Evolutionary conservation across 1,140 invertebrate genomes (phyloP).

Genomic region (Scaptodrosophila lebanonensis): DNA sequence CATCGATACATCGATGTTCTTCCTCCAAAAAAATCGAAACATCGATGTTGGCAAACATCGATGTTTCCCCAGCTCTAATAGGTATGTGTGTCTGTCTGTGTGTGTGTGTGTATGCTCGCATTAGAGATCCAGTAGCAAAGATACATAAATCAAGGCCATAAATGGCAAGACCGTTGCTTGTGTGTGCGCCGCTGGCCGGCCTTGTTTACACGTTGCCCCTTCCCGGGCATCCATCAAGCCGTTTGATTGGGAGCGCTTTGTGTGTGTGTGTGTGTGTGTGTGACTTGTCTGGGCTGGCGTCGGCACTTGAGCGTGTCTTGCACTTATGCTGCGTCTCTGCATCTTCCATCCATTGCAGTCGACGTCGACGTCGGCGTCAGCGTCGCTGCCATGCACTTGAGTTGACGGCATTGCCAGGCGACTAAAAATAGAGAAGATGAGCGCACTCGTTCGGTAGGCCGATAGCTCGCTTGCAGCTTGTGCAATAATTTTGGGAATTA

Average conservation of each 20-base stretch:
- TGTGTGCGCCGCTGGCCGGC: conserved; percentile 29
- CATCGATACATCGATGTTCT: too few relatives aligned
- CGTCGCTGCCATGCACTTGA: background rate
- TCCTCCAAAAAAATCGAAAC: too few relatives aligned
- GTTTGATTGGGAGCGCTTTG: conserved; percentile 58
- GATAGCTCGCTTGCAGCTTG: conserved; percentile 11
- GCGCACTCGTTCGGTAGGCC: too few relatives aligned
- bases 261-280: conserved; percentile 5
- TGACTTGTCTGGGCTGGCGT: conserved; percentile 2
- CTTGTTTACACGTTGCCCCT: too few relatives aligned
- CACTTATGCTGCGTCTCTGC: too few relatives aligned
- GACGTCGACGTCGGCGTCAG: too few relatives aligned
- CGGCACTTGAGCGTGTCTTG: conserved; percentile 35
- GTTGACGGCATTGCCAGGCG: background rate
- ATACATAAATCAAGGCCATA: conserved; percentile 75
- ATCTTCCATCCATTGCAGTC: too few relatives aligned
- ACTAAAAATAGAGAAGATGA: too few relatives aligned
- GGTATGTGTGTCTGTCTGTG: conserved; percentile 28
- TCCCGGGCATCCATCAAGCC: conserved; percentile 25
- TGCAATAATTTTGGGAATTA: conserved; percentile 51
- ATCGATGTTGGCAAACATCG: too few relatives aligned
- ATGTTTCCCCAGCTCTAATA: too few relatives aligned
- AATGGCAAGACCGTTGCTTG: conserved; percentile 62
- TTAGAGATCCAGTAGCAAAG: conserved; percentile 72
- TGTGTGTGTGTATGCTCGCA: conserved; percentile 47